Percentiles rank a stretch among this genome's conserved stretches.
Conservation (phyloP, 2,797 vertebrate species). For the Garrulus glandarius region DNA sequence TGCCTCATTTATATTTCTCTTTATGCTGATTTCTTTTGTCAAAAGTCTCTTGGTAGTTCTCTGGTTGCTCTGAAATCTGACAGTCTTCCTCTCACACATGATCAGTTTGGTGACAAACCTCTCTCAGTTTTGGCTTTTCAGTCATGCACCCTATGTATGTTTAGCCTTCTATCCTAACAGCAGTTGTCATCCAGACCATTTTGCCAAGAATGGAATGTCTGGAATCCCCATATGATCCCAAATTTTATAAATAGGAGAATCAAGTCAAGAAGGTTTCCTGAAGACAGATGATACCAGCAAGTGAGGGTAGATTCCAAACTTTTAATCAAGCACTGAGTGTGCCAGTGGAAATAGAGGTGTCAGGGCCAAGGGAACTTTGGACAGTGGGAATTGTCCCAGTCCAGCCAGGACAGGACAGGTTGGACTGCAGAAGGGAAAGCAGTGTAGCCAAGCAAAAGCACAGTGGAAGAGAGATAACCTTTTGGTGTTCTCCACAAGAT, state of each 20-base stretch:
- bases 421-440: neutral
- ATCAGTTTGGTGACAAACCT: neutral
- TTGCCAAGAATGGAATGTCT: neutral
- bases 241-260: neutral
- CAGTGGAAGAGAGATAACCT: accelerated
- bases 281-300: neutral
- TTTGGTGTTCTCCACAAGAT: neutral
- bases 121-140: neutral
- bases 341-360: neutral
- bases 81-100: neutral
- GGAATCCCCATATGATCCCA: neutral
- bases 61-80: neutral
- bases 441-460: neutral
- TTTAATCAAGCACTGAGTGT: neutral
- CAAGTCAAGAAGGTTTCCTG: neutral
- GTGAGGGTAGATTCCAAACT: neutral
- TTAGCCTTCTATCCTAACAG: neutral
- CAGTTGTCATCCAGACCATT: neutral
- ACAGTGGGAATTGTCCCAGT: neutral
- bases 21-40: neutral
- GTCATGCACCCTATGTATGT: accelerated
- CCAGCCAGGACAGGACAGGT: neutral
- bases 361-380: neutral
- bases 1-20: neutral
- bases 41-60: neutral